Evolutionary conservation across 2,888 invertebrate species (phyloP), one percentile per base, ranked within the genome.

Genomic region (Hemicrepidius hirtus): DNA sequence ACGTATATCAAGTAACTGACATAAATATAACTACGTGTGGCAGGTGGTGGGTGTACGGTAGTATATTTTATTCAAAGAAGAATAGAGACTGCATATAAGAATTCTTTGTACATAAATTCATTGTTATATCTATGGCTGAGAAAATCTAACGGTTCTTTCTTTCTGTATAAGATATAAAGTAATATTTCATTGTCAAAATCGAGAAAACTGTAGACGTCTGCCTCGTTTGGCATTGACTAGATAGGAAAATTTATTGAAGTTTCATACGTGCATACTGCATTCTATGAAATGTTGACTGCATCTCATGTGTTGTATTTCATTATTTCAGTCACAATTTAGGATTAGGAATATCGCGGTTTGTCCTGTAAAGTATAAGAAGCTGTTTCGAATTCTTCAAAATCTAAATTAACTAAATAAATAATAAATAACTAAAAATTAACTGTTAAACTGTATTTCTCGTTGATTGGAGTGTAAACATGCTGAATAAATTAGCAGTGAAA

Each of bases 1-100:
- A 64, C 64, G 64, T 64, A 64, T 64, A 64, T 64, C 64, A 64
- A 64, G 50, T 53, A 50, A 64, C 64, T 64, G 64, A 64, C 64
- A 64, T 50, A 64, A 64, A 64, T 50, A 64, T 64, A 64, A 57
- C 57, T 57, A 64, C 64, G 50, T 50, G 64, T 50, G 50, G 64
- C 64, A 64, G 64, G 50, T 64, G 64, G 50, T 53, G 50, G 62
- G 64, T 64, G 50, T 21, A 37, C 35, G 20, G 49, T 37, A 32
- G 64, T 50, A 64, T 64, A 64, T 64, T 49, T 50, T 64, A 64
- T 64, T 64, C 64, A 64, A 35, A 40, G 50, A 53, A 64, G 50
- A 64, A 64, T 50, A 53, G 64, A 13, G 37, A 64, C 13, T 50
- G 20, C 37, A 50, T 46, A 50, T 46, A 18, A 13, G 18, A 53